Evolutionary conservation across 2,888 invertebrate species (phyloP).

Genomic region (Zonitis immaculata): DNA sequence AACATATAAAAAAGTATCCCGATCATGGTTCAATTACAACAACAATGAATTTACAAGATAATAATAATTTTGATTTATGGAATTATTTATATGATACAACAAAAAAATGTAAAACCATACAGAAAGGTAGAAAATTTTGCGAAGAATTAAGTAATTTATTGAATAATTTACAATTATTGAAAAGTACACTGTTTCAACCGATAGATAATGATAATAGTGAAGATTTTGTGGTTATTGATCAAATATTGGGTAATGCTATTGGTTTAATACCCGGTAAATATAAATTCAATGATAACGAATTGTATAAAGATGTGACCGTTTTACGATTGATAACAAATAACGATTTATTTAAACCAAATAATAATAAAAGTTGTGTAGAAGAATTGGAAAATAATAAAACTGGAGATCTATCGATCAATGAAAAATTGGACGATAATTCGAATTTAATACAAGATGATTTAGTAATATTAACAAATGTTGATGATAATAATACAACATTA

Average conservation of each 20-base stretch:
- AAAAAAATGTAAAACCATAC: slow-evolving; percentile 36
- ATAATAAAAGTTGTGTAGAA: slow-evolving; percentile 5
- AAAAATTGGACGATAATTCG: background rate
- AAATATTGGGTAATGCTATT: slow-evolving; percentile 38
- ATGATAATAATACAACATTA: slow-evolving; percentile 34
- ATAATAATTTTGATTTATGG: slow-evolving; percentile 40
- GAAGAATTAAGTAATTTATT: slow-evolving; percentile 42
- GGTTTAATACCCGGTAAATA: slow-evolving; percentile 42
- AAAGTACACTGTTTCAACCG: slow-evolving; percentile 41
- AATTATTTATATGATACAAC: slow-evolving; percentile 41
- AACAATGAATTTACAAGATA: slow-evolving; percentile 21
- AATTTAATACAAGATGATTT: too few species aligned
- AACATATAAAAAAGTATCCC: slow-evolving; percentile 60
- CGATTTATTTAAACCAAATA: slow-evolving; percentile 32
- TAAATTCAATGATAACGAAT: slow-evolving; percentile 39
- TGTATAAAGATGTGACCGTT: slow-evolving; percentile 40
- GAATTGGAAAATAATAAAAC: slow-evolving; percentile 1
- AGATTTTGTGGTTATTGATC: slow-evolving; percentile 38
- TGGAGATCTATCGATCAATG: background rate
- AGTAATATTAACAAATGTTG: slow-evolving; percentile 36
- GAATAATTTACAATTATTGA: slow-evolving; percentile 38
- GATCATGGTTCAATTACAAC: slow-evolving; percentile 50
- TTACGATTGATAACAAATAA: slow-evolving; percentile 34
- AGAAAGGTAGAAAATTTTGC: slow-evolving; percentile 40
- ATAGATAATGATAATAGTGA: slow-evolving; percentile 24